Evolutionary conservation across 2,888 invertebrate species (phyloP).

Genomic region (Sphinx pinastri): DNA sequence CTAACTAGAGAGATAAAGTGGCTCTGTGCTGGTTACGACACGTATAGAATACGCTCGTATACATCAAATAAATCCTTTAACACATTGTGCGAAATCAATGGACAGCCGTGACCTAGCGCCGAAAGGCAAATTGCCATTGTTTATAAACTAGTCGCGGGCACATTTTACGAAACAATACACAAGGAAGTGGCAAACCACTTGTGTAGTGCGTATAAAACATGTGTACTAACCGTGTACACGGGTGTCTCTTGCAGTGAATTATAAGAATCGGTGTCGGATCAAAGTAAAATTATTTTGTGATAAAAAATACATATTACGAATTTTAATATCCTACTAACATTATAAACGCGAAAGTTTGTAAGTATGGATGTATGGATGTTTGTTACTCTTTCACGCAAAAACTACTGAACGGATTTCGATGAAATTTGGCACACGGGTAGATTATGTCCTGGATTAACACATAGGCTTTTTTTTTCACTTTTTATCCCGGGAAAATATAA

Average conservation of each 20-base stretch:
- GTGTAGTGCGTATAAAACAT: slow-evolving; percentile 45
- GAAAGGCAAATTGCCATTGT: slow-evolving; percentile 73
- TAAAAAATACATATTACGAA: background rate
- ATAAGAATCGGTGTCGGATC: background rate
- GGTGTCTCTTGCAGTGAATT: slow-evolving; percentile 8
- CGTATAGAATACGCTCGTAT: background rate
- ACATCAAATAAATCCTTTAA: slow-evolving; percentile 36
- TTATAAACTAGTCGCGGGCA: slow-evolving; percentile 68
- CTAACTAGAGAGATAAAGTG: slow-evolving; percentile 9
- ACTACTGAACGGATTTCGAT: no score
- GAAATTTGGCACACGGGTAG: no score
- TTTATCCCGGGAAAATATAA: no score
- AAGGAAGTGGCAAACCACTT: slow-evolving; percentile 64
- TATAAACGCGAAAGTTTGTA: no score
- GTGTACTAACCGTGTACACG: slow-evolving; percentile 15
- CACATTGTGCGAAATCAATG: slow-evolving; percentile 58
- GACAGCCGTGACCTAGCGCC: slow-evolving; percentile 68
- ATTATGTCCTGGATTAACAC: no score
- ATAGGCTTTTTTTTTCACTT: no score
- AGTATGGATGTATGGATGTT: no score
- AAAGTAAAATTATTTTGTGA: background rate
- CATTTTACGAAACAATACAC: slow-evolving; percentile 67
- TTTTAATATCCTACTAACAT: no score
- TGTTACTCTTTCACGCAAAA: no score
- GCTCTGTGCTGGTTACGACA: background rate